Conservation (phyloP, 1,140 invertebrate genomes). For the Procambarus virginalis region DNA sequence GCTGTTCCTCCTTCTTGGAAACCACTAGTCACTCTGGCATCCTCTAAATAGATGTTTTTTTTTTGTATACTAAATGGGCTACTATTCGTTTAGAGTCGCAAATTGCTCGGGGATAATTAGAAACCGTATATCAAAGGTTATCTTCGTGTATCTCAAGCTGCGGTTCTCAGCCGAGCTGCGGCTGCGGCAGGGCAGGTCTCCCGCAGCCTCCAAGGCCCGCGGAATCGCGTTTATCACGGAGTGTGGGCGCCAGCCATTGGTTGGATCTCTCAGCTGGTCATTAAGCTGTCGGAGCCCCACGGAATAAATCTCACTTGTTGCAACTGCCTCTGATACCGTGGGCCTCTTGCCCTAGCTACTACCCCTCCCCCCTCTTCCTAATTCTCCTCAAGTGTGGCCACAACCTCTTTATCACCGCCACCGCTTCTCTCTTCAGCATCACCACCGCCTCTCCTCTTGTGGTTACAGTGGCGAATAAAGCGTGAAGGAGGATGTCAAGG, state of each 20-base stretch:
- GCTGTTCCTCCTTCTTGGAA: conserved; percentile 28
- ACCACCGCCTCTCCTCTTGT: too few species aligned
- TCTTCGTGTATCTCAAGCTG: conserved; percentile 36
- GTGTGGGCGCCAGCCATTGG: conserved; percentile 25
- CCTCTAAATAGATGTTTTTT: not conserved
- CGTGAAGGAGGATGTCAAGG: too few species aligned
- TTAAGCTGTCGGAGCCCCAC: conserved; percentile 43
- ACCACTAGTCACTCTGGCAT: conserved; percentile 15
- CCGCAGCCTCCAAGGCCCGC: conserved; percentile 20
- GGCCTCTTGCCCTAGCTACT: not conserved
- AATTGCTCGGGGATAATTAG: conserved; percentile 39
- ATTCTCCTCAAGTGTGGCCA: not conserved
- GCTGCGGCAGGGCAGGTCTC: not conserved
- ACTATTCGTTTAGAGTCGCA: conserved; percentile 39
- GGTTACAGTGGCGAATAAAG: too few species aligned
- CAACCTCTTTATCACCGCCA: not conserved
- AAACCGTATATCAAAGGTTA: conserved; percentile 45
- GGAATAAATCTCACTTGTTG: conserved; percentile 56
- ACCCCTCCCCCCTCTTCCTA: not conserved
- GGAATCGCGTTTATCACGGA: conserved; percentile 36
- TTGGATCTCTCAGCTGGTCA: conserved; percentile 29
- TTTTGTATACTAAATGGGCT: conserved; percentile 10
- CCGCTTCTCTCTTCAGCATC: not conserved
- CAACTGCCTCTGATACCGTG: not conserved
- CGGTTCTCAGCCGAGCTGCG: not conserved